Percentiles rank a stretch among this genome's conserved stretches.
Evolutionary conservation across 2,888 invertebrate genomes (phyloP).

Genomic region (Callosobruchus maculatus): DNA sequence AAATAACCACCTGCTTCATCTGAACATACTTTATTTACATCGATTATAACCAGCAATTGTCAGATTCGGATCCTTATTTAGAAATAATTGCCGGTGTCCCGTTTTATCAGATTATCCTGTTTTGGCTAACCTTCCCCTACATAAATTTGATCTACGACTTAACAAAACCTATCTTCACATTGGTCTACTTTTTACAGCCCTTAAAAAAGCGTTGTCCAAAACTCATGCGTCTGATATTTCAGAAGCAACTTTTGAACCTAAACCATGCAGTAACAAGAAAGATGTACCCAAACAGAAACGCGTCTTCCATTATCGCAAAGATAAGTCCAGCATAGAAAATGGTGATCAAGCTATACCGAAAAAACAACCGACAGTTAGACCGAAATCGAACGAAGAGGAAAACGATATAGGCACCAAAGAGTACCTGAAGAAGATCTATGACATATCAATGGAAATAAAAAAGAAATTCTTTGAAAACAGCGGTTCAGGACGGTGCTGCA

Average conservation of each 20-base stretch:
- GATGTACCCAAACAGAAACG: background rate
- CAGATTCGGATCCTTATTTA: no score
- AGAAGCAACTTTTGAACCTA: background rate
- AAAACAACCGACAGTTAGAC: background rate
- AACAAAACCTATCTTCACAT: no score
- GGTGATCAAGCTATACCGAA: background rate
- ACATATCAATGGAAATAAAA: background rate
- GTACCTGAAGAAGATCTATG: background rate
- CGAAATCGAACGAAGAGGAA: background rate
- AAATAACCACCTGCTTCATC: no score
- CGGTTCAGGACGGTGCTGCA: background rate
- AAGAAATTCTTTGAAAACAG: background rate
- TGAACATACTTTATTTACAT: no score
- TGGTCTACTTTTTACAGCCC: no score
- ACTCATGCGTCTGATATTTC: no score
- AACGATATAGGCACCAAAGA: background rate
- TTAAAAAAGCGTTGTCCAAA: no score
- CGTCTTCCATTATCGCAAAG: background rate
- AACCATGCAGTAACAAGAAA: background rate
- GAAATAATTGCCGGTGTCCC: no score
- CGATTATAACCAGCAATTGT: no score
- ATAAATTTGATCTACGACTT: no score
- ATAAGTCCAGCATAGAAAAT: background rate
- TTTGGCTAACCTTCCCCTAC: no score
- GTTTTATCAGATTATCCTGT: no score